Evolutionary conservation across 1,140 invertebrate genomes (phyloP).

Genomic region (Bilobella aurantiaca): DNA sequence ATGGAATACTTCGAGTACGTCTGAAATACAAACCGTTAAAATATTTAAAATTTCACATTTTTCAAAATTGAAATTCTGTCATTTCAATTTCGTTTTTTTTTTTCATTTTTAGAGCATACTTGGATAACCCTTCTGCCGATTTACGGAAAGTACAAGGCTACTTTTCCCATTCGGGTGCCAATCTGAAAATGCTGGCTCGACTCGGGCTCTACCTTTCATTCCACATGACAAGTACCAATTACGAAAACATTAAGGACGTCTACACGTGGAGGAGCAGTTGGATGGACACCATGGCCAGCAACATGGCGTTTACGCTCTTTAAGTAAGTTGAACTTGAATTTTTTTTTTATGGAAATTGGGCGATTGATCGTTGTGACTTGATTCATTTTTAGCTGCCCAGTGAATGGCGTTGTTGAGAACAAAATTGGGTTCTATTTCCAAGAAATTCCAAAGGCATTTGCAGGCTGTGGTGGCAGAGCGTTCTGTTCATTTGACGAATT

Average conservation of each 20-base stretch:
- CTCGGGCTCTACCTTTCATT: conserved; percentile 59
- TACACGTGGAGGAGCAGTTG: conserved; percentile 56
- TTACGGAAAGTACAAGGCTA: conserved; percentile 39
- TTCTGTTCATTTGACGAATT: background rate
- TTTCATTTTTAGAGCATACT: background rate
- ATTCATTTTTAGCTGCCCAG: background rate
- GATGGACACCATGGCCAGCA: conserved; percentile 72
- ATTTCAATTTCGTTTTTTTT: background rate
- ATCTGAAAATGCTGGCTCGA: conserved; percentile 64
- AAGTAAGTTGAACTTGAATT: conserved; percentile 46
- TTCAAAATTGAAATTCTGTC: too few relatives aligned
- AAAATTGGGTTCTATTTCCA: conserved; percentile 2
- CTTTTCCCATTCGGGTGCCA: conserved; percentile 76
- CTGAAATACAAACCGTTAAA: background rate
- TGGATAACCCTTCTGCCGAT: background rate
- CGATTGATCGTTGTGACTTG: background rate
- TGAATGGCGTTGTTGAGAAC: background rate
- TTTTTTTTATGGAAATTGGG: background rate
- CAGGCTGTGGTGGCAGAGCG: background rate
- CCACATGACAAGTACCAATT: conserved; percentile 52
- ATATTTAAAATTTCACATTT: background rate
- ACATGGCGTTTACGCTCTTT: conserved; percentile 68
- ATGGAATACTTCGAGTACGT: conserved; percentile 56
- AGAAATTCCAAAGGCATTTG: background rate
- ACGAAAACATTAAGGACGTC: conserved; percentile 45